Evolutionary conservation across 2,888 invertebrate genomes (phyloP).

Genomic region (Tenthredo notha): DNA sequence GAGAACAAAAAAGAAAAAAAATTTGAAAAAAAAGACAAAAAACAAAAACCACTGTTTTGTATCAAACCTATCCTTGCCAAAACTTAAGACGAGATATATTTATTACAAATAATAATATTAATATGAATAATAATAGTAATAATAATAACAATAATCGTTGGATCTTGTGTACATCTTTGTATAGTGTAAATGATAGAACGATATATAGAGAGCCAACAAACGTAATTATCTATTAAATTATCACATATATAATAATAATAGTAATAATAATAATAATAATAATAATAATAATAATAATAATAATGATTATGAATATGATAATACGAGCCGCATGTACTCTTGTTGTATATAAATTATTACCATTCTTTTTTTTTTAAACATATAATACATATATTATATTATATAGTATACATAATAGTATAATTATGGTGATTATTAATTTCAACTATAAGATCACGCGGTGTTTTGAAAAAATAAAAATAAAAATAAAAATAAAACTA

Average conservation of each 20-base stretch:
- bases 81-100: conserved; percentile 67
- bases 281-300: neutral
- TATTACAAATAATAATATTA: conserved; percentile 54
- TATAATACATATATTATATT: neutral
- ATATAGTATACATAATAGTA: neutral
- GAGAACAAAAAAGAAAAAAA: conserved; percentile 23
- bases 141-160: conserved; percentile 68
- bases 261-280: neutral
- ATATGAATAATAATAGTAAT: conserved; percentile 62
- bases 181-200: conserved; percentile 67
- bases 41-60: conserved; percentile 67
- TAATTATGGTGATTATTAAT: conserved; percentile 9
- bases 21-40: neutral
- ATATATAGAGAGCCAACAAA: conserved; percentile 40
- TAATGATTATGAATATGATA: neutral
- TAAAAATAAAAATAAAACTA: neutral
- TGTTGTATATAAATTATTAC: conserved; percentile 8
- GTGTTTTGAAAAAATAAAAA: neutral
- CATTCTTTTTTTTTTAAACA: neutral
- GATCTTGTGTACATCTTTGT: conserved; percentile 74
- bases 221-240: conserved; percentile 10
- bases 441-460: conserved; percentile 6
- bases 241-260: neutral
- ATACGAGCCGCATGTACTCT: neutral
- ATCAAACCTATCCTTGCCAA: conserved; percentile 74